Evolutionary conservation across 2,797 vertebrate genomes (phyloP), one percentile per base, ranked within the genome.

Genomic region (Luscinia luscinia): DNA sequence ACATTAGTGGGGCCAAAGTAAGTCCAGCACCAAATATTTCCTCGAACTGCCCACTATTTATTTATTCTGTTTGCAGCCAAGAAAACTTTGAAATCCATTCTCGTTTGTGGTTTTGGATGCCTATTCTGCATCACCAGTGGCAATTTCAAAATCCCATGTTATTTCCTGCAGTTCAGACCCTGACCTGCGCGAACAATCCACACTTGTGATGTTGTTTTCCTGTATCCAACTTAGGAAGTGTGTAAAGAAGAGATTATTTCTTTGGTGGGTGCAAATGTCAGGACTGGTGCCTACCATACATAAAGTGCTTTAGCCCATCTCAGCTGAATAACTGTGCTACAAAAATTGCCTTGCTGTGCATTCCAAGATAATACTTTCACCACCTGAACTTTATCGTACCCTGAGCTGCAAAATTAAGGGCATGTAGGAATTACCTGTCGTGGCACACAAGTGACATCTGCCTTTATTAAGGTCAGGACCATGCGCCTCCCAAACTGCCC

Each of bases 401-500:
- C 41, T 57, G 55, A 86, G 67, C 41, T 22, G 19, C 59, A 79
- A 76, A 90, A 76, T 26, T 27, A 63, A 48, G 34, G 43, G 57
- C 2, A 1, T 2, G 36, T 23, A 59, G 54, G 48, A 73, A 81
- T 55, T 66, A 64, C 14, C 68, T 54, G 30, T 6, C 3, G 17
- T 7, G 48, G 57, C 73, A 78, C 80, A 76, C 0, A 8, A 24
- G 68, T 69, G 67, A 59, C 62, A 83, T 91, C 58, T 64, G 66
- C 79, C 59, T 94, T 93, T 88, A 86, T 89, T 81, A 81, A 77
- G 59, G 61, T 26, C 40, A 90, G 76, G 66, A 48, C 72, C 69
- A 3, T n/a, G 20, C 36, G 38, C 73, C 62, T 84, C 79, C 72
- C 79, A 62, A 41, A 69, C 28, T 55, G 81, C 87, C 51, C 68